phyloP scores from a whole-genome alignment of 2,888 invertebrate genomes.

The Petrolisthes manimaculis region DNA sequence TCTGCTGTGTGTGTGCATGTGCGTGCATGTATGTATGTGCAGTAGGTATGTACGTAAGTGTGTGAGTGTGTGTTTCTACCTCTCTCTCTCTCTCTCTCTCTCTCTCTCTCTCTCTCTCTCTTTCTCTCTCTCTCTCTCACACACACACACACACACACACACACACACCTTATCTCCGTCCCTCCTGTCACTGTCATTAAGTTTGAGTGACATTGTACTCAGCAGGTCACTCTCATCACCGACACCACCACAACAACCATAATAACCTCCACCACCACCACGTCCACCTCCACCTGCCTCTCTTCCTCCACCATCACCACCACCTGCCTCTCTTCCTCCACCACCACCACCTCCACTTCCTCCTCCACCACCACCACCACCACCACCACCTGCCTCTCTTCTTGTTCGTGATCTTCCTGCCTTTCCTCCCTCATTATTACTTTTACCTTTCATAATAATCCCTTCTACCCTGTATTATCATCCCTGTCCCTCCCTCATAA shows the following conservation, averaged over 20 bases:
- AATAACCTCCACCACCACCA: background rate
- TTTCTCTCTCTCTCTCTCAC: background rate
- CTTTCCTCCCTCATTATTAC: no score
- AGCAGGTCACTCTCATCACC: no score
- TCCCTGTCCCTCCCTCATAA: background rate
- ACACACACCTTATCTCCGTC: no score
- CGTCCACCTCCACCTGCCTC: background rate
- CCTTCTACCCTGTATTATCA: no score
- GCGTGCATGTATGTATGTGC: no score
- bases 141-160: constrained; percentile 12
- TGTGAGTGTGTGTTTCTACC: no score
- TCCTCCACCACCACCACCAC: background rate
- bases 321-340: no score
- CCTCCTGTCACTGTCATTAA: no score
- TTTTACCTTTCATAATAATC: background rate
- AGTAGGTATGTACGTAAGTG: no score
- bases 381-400: background rate
- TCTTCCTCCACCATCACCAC: constrained; percentile 1
- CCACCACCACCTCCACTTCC: constrained; percentile 6
- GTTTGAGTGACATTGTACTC: no score
- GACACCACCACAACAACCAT: no score
- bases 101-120: background rate
- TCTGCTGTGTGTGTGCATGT: no score
- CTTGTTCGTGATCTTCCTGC: background rate
- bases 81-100: constrained; percentile 3